Conservation (phyloP, 2,888 invertebrate genomes). For the Apamea anceps region DNA sequence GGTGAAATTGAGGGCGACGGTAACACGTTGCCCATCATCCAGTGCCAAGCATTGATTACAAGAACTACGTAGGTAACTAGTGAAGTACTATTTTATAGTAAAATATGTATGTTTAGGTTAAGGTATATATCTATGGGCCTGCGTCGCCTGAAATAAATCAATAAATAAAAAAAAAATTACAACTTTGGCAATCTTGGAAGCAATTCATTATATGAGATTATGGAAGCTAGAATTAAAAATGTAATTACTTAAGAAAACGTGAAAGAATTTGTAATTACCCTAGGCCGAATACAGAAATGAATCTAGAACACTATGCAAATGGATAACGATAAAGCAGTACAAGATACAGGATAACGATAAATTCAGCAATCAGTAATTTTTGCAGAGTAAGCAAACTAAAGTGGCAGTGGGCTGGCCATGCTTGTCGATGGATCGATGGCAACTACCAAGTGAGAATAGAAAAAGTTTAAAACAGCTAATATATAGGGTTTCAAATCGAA, state of each 20-base stretch:
- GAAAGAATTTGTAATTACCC: conserved; percentile 8
- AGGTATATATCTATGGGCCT: too few relatives aligned
- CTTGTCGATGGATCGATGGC: too few relatives aligned
- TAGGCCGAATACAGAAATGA: conserved; percentile 19
- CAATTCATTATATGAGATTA: conserved; percentile 5
- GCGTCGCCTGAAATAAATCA: too few relatives aligned
- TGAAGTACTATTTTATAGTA: too few relatives aligned
- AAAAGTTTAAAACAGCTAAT: background rate
- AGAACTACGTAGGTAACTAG: too few relatives aligned
- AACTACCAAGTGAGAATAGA: background rate
- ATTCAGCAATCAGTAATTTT: background rate
- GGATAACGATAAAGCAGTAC: conserved; percentile 32
- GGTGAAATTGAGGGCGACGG: conserved; percentile 22
- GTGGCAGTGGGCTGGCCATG: too few relatives aligned
- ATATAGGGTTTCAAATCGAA: background rate
- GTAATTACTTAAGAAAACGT: conserved; percentile 18
- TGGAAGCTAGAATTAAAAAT: conserved; percentile 17
- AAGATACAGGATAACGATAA: background rate
- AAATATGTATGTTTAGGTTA: too few relatives aligned
- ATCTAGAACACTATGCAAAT: conserved; percentile 29
- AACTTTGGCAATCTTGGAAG: conserved; percentile 21
- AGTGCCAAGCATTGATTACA: conserved; percentile 37
- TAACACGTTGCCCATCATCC: conserved; percentile 32
- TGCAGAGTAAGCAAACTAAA: too few relatives aligned
- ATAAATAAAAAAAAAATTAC: too few relatives aligned